Percentiles rank a stretch among this genome's conserved stretches.
phyloP scores from a whole-genome alignment of 2,888 invertebrate genomes.

The Calliphora vomitoria region DNA sequence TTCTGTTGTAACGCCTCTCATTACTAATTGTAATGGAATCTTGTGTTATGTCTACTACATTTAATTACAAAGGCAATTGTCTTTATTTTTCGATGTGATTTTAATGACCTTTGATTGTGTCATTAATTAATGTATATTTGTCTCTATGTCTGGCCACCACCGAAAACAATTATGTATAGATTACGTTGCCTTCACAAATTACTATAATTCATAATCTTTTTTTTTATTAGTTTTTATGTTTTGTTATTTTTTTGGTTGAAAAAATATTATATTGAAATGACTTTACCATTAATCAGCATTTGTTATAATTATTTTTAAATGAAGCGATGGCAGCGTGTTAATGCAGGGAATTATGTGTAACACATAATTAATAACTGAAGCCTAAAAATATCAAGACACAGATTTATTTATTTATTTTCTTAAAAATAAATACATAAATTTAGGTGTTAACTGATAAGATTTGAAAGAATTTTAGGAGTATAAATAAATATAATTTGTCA shows the following conservation, averaged over 20 bases:
- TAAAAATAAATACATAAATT: not conserved
- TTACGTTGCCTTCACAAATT: not conserved
- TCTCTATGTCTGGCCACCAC: not conserved
- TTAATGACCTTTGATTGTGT: slow-evolving; percentile 1
- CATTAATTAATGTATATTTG: slow-evolving; percentile 5
- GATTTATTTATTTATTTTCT: not conserved
- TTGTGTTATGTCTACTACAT: not conserved
- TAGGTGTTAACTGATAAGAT: not conserved
- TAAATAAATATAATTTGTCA: not conserved
- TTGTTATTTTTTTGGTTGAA: not conserved
- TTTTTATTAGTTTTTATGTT: not conserved
- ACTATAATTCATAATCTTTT: not conserved
- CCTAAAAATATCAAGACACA: not conserved
- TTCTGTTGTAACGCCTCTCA: not conserved
- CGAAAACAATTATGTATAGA: not conserved
- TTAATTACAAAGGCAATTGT: not conserved
- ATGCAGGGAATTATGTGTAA: not conserved
- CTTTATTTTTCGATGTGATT: not conserved
- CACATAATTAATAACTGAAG: not conserved
- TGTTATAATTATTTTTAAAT: not conserved
- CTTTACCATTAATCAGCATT: slow-evolving; percentile 2
- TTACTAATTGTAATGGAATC: not conserved
- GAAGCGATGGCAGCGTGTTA: not conserved
- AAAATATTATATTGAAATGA: not conserved
- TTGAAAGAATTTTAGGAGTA: not conserved